Conservation (phyloP, 2,113 vertebrate species). For the Ancistrus triradiatus region DNA sequence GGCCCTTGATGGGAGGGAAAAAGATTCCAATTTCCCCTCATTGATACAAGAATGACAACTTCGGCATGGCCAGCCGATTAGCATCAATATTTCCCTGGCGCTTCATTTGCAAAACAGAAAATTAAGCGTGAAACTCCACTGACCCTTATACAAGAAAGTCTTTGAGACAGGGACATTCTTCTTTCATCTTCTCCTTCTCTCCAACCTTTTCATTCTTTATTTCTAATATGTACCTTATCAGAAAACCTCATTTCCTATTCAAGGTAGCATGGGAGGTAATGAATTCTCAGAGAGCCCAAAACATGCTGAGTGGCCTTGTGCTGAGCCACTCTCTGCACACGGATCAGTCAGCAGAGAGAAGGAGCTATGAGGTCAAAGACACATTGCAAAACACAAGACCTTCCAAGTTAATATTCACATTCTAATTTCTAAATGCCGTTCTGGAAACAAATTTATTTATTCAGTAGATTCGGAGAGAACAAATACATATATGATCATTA, state of each 20-base stretch:
- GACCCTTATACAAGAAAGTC: slow-evolving; percentile 41
- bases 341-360: too few relatives aligned
- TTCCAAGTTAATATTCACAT: too few relatives aligned
- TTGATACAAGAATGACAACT: slow-evolving; percentile 61
- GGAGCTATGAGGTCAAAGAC: too few relatives aligned
- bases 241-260: slow-evolving; percentile 60
- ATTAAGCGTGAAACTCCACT: slow-evolving; percentile 60
- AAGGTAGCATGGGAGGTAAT: slow-evolving; percentile 58
- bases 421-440: too few relatives aligned
- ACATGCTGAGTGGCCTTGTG: too few relatives aligned
- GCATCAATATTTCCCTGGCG: slow-evolving; percentile 48
- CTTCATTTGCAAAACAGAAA: slow-evolving; percentile 46
- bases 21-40: slow-evolving; percentile 67
- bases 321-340: too few relatives aligned
- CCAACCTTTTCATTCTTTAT: slow-evolving; percentile 11
- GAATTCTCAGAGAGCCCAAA: slow-evolving; percentile 53
- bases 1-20: too few relatives aligned
- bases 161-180: slow-evolving; percentile 48
- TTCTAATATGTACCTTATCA: slow-evolving; percentile 55
- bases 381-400: too few relatives aligned
- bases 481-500: too few relatives aligned
- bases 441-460: too few relatives aligned
- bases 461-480: too few relatives aligned
- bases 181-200: not conserved
- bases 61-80: slow-evolving; percentile 52